Evolutionary conservation across 2,113 vertebrate genomes (phyloP), one percentile per base, ranked within the genome.

Genomic region (Thunnus thynnus): DNA sequence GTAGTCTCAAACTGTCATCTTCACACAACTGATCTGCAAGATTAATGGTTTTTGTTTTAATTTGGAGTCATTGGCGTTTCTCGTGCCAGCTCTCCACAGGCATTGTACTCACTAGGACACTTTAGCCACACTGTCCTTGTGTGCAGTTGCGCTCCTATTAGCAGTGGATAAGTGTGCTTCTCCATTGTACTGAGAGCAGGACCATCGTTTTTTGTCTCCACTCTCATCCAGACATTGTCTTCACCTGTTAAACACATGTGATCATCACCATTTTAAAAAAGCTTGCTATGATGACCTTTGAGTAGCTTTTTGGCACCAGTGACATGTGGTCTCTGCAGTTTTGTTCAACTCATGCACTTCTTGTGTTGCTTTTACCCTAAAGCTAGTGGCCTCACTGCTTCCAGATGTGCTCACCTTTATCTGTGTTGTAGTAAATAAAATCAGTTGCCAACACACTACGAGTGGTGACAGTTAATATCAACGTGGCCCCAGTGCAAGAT

Each of bases 1-100:
- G 17, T 30, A 17, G 62, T 86, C 77, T 54, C n/a, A 79, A 71
- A 82, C 50, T 82, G 65, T 86, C 72, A 61, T 74, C 65, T 78
- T 27, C 67, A 12, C 3, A 14, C 13, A 77, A 60, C 30, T 65
- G 63, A 78, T 70, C 54, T 50, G 46, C 14, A 69, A 66, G 72
- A 87, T 80, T 54, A 50, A 83, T 62, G 55, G 0, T 61, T 73
- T 80, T 63, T 62, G 55, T 82, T 86, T 72, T 70, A 27, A 68
- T 71, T 69, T 44, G 17, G 11, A 85, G 65, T 80, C 61, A 27
- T 30, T 52, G 51, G 30, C 60, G 57, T n/a, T 58, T 47, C 55
- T 54, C 18, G 13, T 54, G 76, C 25, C 64, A 51, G 54, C 25
- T 66, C 70, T 57, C 41, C 50, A 51, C 20, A 71, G 68, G 52